Evolutionary conservation across 2,888 invertebrate species (phyloP).

Genomic region (Sinohyriopsis cumingii): DNA sequence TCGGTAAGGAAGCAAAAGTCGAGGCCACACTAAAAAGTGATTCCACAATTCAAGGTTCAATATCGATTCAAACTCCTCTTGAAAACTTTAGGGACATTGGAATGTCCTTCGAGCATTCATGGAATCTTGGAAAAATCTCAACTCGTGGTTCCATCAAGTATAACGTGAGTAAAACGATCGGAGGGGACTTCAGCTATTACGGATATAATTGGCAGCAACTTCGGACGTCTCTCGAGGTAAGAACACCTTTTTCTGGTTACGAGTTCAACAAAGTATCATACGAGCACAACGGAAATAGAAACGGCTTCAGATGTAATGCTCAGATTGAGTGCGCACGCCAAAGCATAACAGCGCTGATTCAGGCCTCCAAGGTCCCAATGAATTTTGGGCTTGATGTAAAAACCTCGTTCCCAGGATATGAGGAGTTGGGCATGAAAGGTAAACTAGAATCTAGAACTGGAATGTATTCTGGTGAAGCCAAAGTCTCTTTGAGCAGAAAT

Average conservation of each 20-base stretch:
- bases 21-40: slow-evolving; percentile 27
- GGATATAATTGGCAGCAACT: background rate
- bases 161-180: slow-evolving; percentile 21
- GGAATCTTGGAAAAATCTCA: slow-evolving; percentile 21
- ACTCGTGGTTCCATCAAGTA: slow-evolving; percentile 29
- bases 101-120: slow-evolving; percentile 33
- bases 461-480: slow-evolving; percentile 5
- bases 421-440: slow-evolving; percentile 25
- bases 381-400: slow-evolving; percentile 15
- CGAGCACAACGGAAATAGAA: slow-evolving; percentile 39
- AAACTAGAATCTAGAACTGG: slow-evolving; percentile 1
- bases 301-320: slow-evolving; percentile 42
- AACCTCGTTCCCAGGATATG: slow-evolving; percentile 31
- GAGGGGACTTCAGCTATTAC: slow-evolving; percentile 20
- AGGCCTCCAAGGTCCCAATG: slow-evolving; percentile 16
- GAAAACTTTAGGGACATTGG: slow-evolving; percentile 27
- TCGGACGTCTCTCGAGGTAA: slow-evolving; percentile 25
- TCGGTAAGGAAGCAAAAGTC: slow-evolving; percentile 11
- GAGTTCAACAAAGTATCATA: slow-evolving; percentile 37
- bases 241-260: slow-evolving; percentile 49
- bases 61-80: slow-evolving; percentile 40
- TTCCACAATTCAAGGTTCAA: slow-evolving; percentile 33
- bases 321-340: slow-evolving; percentile 21
- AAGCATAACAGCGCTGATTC: slow-evolving; percentile 16
- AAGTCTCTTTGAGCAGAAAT: slow-evolving; percentile 30